phyloP scores from a whole-genome alignment of 1,140 invertebrate species.

The Penaeus japonicus region DNA sequence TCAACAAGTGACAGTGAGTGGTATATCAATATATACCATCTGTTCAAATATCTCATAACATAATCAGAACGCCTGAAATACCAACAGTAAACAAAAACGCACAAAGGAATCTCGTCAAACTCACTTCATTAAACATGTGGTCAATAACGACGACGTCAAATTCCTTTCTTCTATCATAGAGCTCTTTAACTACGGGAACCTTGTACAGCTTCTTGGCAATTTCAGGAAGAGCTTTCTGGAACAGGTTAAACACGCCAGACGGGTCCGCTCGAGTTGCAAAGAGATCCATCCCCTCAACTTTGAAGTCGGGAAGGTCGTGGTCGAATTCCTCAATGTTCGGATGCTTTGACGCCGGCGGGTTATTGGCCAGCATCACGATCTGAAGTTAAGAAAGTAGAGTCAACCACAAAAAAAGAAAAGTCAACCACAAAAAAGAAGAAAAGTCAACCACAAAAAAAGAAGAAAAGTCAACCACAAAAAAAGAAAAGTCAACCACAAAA shows the following conservation, averaged over 20 bases:
- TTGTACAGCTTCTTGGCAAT: constrained; percentile 40
- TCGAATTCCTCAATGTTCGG: constrained; percentile 25
- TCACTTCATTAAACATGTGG: constrained; percentile 38
- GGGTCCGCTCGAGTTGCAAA: constrained; percentile 2
- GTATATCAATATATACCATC: no score
- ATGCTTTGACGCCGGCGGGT: constrained; percentile 5
- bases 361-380: constrained; percentile 36
- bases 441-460: neutral
- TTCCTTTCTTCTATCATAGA: constrained; percentile 24
- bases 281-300: neutral
- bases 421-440: neutral
- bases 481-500: no score
- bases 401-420: neutral
- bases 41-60: no score
- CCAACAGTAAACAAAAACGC: no score
- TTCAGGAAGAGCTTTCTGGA: neutral
- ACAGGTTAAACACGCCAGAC: neutral
- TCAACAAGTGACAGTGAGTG: no score
- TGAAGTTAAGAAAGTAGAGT: no score
- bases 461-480: neutral
- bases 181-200: neutral
- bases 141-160: constrained; percentile 8
- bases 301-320: constrained; percentile 16
- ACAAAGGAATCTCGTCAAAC: neutral
- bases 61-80: no score